Evolutionary conservation across 2,888 invertebrate species (phyloP).

Genomic region (Orthosia incerta): DNA sequence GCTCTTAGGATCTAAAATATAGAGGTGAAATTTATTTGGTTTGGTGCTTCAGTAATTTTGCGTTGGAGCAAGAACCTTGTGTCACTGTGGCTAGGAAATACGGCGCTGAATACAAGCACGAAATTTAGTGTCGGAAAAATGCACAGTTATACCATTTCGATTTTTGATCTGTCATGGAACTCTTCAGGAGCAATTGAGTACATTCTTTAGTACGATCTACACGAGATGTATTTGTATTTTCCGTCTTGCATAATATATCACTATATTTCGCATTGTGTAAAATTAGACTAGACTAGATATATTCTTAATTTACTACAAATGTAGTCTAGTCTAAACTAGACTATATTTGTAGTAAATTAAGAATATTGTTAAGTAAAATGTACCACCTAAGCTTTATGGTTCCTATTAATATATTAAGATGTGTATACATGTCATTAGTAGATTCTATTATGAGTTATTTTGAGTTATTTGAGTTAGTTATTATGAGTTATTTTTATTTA

Average conservation of each 20-base stretch:
- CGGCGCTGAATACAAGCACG: slow-evolving; percentile 78
- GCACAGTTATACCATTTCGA: slow-evolving; percentile 69
- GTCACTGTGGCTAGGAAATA: slow-evolving; percentile 81
- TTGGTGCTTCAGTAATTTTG: slow-evolving; percentile 42
- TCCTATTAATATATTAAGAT: too few species aligned
- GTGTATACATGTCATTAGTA: too few species aligned
- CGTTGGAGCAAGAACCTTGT: slow-evolving; percentile 70
- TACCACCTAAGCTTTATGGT: too few species aligned
- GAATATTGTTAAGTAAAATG: too few species aligned
- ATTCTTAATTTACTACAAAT: too few species aligned
- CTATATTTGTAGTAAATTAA: too few species aligned
- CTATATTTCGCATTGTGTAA: too few species aligned
- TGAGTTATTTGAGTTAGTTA: too few species aligned
- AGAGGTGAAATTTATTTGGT: slow-evolving; percentile 63
- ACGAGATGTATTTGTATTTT: not conserved
- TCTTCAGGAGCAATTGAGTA: slow-evolving; percentile 64
- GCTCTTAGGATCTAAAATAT: slow-evolving; percentile 47
- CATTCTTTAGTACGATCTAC: not conserved
- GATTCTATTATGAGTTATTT: too few species aligned
- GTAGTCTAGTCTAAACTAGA: too few species aligned
- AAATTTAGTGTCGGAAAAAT: slow-evolving; percentile 79
- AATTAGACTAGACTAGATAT: too few species aligned
- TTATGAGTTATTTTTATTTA: too few species aligned
- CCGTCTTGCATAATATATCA: not conserved
- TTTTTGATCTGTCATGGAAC: slow-evolving; percentile 67